Conservation (phyloP, 2,888 invertebrate genomes). For the Anorthoa munda region DNA sequence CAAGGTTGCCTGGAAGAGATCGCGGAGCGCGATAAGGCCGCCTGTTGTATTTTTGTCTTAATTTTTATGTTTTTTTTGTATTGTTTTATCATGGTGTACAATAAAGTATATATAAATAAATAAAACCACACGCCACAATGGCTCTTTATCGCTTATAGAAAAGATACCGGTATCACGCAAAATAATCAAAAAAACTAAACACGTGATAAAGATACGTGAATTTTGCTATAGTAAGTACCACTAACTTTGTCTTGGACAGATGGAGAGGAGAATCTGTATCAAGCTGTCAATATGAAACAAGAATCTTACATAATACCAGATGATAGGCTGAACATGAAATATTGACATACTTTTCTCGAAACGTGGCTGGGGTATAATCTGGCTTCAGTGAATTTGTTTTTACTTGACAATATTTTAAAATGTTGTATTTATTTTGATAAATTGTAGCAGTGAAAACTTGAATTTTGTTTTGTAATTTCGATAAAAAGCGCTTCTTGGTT, state of each 20-base stretch:
- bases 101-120: no score
- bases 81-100: no score
- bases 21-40: no score
- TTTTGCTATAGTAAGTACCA: not conserved
- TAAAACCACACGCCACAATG: no score
- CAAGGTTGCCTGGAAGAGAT: no score
- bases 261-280: conserved; percentile 3
- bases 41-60: no score
- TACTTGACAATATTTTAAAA: not conserved
- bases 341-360: not conserved
- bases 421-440: not conserved
- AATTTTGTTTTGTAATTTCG: no score
- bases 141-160: no score
- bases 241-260: not conserved
- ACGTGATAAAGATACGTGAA: conserved; percentile 22
- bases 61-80: no score
- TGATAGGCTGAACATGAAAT: not conserved
- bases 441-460: not conserved
- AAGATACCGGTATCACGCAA: not conserved
- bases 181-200: conserved; percentile 14
- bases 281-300: not conserved
- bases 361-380: conserved; percentile 7
- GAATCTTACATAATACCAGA: conserved; percentile 9
- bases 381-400: not conserved
- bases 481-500: no score